Percentiles rank a stretch among this genome's conserved stretches.
phyloP scores from a whole-genome alignment of 2,888 invertebrate species.

The Ectropis crepuscularia region DNA sequence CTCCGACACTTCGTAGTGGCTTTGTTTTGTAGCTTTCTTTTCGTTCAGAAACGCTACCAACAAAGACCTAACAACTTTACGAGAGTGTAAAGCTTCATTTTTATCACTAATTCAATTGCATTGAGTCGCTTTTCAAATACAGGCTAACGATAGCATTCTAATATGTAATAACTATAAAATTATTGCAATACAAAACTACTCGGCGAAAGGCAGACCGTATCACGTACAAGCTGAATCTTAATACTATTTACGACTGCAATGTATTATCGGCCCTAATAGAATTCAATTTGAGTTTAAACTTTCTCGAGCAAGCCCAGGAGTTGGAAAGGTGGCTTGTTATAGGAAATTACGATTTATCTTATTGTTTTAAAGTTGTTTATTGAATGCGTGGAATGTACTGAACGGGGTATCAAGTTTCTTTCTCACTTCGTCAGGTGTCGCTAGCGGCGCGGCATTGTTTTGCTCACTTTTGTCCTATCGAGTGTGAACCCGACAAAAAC shows the following conservation, averaged over 20 bases:
- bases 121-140: conserved; percentile 38
- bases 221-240: conserved; percentile 75
- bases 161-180: conserved; percentile 83
- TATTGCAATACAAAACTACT: conserved; percentile 81
- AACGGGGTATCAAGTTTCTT: conserved; percentile 75
- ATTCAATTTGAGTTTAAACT: conserved; percentile 46
- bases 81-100: conserved; percentile 18
- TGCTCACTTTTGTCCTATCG: conserved; percentile 78
- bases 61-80: conserved; percentile 6
- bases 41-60: conserved; percentile 22
- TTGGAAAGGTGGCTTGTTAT: conserved; percentile 34
- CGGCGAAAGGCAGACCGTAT: conserved; percentile 80
- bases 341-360: conserved; percentile 48
- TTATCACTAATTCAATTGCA: conserved; percentile 40
- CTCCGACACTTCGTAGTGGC: conserved; percentile 3
- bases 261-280: conserved; percentile 51
- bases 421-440: conserved; percentile 83
- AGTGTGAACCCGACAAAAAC: conserved; percentile 79
- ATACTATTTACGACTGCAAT: conserved; percentile 52
- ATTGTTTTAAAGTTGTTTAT: conserved; percentile 45
- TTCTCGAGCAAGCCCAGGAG: conserved; percentile 21
- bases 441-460: conserved; percentile 77
- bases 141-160: conserved; percentile 66
- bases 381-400: conserved; percentile 38
- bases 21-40: conserved; percentile 24